Percentiles rank a stretch among this genome's conserved stretches.
These are phyloP conservation scores for Pseudolaguvia tuberculata DNA, from an alignment of 2,113 vertebrate genomes.

Conservation along the genomic window DNA sequence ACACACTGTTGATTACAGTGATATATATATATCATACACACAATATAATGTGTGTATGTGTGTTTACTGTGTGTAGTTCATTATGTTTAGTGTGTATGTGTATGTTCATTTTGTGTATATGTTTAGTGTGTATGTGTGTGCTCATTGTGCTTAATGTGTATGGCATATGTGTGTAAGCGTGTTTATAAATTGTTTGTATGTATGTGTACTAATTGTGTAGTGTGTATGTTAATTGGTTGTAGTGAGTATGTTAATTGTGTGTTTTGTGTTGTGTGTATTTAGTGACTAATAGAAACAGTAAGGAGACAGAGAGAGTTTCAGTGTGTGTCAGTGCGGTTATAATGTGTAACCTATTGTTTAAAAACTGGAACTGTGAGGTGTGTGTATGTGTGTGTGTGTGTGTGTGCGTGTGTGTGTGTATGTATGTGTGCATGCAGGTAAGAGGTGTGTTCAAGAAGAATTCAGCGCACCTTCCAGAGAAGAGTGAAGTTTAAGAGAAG, in stretches of 20 bases:
- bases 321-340: neutral
- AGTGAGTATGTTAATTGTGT: neutral
- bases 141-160: neutral
- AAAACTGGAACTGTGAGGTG: neutral
- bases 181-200: neutral
- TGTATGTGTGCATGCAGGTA: neutral
- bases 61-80: too few species aligned
- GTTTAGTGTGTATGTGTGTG: neutral
- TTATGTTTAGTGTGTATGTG: neutral
- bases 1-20: too few species aligned
- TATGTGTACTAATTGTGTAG: neutral
- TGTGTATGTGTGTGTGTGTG: neutral
- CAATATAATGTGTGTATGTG: too few species aligned
- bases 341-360: conserved; percentile 7
- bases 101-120: neutral
- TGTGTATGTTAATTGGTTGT: neutral
- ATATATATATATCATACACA: too few species aligned
- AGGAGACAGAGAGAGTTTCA: neutral
- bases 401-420: too few species aligned
- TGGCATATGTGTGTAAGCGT: neutral
- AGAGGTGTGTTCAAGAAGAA: neutral
- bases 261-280: neutral
- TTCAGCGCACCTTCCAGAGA: conserved; percentile 21
- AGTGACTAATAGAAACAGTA: neutral
- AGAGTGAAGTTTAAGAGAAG: neutral